Evolutionary conservation across 1,140 invertebrate species (phyloP).

Genomic region (Lanistes nyassanus): DNA sequence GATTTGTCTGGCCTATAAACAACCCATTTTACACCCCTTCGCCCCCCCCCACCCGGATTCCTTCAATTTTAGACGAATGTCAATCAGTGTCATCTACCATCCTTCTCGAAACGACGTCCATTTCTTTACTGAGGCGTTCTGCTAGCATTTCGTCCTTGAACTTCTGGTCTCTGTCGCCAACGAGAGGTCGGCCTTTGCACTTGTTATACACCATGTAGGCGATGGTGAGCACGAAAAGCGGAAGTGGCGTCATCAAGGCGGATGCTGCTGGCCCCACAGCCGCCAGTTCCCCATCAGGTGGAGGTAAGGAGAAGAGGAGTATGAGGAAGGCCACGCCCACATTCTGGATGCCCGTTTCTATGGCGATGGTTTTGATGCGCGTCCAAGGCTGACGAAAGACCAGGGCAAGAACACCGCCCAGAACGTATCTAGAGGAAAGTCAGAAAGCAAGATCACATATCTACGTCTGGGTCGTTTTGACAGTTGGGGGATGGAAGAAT

Average conservation of each 20-base stretch:
- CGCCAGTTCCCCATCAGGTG: conserved; percentile 67
- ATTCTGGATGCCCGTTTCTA: conserved; percentile 70
- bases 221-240: conserved; percentile 70
- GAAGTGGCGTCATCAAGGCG: conserved; percentile 94
- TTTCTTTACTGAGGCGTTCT: too few species aligned
- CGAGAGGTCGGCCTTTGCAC: conserved; percentile 10
- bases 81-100: too few species aligned
- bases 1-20: too few species aligned
- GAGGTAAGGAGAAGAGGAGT: conserved; percentile 65
- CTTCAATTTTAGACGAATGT: not conserved
- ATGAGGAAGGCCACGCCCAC: conserved; percentile 68
- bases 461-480: not conserved
- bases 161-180: conserved; percentile 19
- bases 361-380: conserved; percentile 68
- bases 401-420: conserved; percentile 71
- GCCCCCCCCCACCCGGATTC: not conserved
- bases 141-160: too few species aligned
- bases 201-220: conserved; percentile 42
- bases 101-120: too few species aligned
- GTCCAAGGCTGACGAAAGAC: conserved; percentile 52
- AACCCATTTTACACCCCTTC: too few species aligned
- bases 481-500: not conserved
- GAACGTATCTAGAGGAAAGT: conserved; percentile 86
- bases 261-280: conserved; percentile 69
- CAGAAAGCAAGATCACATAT: conserved; percentile 72